Conservation (phyloP, 2,888 invertebrate species). For the Plemyria rubiginata region DNA sequence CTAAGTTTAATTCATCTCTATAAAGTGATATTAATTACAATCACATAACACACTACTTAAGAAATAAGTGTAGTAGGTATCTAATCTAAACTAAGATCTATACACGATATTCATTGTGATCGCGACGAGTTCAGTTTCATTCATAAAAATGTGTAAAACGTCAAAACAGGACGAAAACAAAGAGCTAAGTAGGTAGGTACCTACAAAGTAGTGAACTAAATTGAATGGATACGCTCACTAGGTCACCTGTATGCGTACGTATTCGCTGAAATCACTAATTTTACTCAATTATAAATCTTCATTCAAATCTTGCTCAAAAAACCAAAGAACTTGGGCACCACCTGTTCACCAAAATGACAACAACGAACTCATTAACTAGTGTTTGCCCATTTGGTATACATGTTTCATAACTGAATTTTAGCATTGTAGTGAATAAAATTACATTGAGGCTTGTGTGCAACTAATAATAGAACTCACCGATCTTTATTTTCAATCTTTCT, state of each 20-base stretch:
- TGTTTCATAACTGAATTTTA: slow-evolving; percentile 4
- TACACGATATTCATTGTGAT: slow-evolving; percentile 70
- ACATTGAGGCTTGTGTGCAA: slow-evolving; percentile 39
- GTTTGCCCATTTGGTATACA: background rate
- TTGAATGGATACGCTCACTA: slow-evolving; percentile 37
- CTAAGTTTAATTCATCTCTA: background rate
- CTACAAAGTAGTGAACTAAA: slow-evolving; percentile 18
- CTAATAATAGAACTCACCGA: slow-evolving; percentile 89
- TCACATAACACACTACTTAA: slow-evolving; percentile 40
- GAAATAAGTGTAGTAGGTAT: slow-evolving; percentile 50
- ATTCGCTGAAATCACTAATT: slow-evolving; percentile 38
- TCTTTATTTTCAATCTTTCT: slow-evolving; percentile 97
- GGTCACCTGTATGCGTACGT: slow-evolving; percentile 37
- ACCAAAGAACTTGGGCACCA: slow-evolving; percentile 65
- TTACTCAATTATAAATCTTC: slow-evolving; percentile 52
- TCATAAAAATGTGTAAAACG: slow-evolving; percentile 72
- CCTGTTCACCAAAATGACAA: slow-evolving; percentile 80
- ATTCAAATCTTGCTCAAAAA: slow-evolving; percentile 60
- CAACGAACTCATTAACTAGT: slow-evolving; percentile 52
- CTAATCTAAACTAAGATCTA: slow-evolving; percentile 72
- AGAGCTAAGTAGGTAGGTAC: slow-evolving; percentile 49
- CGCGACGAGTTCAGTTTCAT: slow-evolving; percentile 76
- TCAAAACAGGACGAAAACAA: slow-evolving; percentile 78
- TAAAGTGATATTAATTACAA: slow-evolving; percentile 24
- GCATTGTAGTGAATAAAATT: slow-evolving; percentile 18